Evolutionary conservation across 1,140 invertebrate genomes (phyloP).

Genomic region (Pseudomyrmex concolor): DNA sequence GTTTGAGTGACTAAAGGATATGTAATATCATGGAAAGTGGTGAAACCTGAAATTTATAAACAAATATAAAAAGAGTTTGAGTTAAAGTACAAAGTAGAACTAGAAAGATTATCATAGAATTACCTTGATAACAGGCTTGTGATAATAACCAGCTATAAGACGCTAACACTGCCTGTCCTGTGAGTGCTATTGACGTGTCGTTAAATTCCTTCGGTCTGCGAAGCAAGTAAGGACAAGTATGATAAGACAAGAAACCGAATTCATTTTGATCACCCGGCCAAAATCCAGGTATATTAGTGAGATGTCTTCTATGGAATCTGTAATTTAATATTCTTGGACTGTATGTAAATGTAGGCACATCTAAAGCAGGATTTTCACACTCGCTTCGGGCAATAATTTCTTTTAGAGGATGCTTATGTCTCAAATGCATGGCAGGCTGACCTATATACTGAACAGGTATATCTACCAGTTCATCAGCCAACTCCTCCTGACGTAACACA

Average conservation of each 20-base stretch:
- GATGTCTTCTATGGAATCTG: slow-evolving; percentile 85
- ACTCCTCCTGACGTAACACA: slow-evolving; percentile 72
- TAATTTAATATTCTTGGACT: slow-evolving; percentile 87
- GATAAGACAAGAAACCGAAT: slow-evolving; percentile 91
- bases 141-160: slow-evolving; percentile 92
- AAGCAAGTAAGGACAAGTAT: slow-evolving; percentile 87
- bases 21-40: slow-evolving; percentile 93
- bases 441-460: slow-evolving; percentile 89
- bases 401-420: slow-evolving; percentile 87
- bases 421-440: slow-evolving; percentile 87
- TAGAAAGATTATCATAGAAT: slow-evolving; percentile 7
- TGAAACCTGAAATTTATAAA: slow-evolving; percentile 89
- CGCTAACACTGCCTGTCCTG: slow-evolving; percentile 90
- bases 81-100: slow-evolving; percentile 5
- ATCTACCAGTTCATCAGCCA: slow-evolving; percentile 86
- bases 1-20: slow-evolving; percentile 95
- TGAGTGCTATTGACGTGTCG: slow-evolving; percentile 87
- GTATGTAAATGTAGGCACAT: slow-evolving; percentile 86
- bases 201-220: slow-evolving; percentile 82
- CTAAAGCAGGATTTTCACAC: slow-evolving; percentile 85
- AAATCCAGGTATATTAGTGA: slow-evolving; percentile 91
- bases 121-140: slow-evolving; percentile 93
- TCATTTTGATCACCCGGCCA: slow-evolving; percentile 91
- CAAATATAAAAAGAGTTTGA: slow-evolving; percentile 11
- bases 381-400: slow-evolving; percentile 87